phyloP scores from a whole-genome alignment of 2,797 vertebrate genomes.

The Takifugu ocellatus region DNA sequence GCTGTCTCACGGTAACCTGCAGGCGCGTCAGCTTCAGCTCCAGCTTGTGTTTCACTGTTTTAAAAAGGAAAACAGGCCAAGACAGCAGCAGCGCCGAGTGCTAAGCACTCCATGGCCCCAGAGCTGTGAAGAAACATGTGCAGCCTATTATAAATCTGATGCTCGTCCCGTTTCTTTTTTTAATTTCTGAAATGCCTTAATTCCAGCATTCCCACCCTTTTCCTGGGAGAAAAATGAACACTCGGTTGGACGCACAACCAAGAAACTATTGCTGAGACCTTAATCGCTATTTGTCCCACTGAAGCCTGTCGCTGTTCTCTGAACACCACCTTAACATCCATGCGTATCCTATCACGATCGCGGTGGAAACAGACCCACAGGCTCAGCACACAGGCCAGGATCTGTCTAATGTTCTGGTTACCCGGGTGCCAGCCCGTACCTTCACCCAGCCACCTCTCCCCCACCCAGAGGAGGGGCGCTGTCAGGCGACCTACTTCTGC shows the following conservation, averaged over 20 bases:
- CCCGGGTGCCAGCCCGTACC: slow-evolving; percentile 47
- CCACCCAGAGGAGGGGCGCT: slow-evolving; percentile 51
- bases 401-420: slow-evolving; percentile 40
- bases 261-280: no score
- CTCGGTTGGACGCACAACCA: no score
- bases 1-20: no score
- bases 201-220: slow-evolving; percentile 2
- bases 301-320: no score
- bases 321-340: no score
- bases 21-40: background rate
- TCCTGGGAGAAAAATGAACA: background rate
- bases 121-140: slow-evolving; percentile 21
- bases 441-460: slow-evolving; percentile 40
- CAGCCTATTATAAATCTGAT: slow-evolving; percentile 15
- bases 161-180: background rate
- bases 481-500: slow-evolving; percentile 70
- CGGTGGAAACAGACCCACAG: slow-evolving; percentile 15
- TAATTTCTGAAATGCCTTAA: background rate
- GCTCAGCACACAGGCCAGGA: slow-evolving; percentile 21
- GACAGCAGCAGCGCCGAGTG: slow-evolving; percentile 19
- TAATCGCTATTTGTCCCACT: no score
- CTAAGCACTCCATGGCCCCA: slow-evolving; percentile 14
- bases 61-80: slow-evolving; percentile 11
- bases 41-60: background rate
- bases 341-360: no score